Evolutionary conservation across 2,888 invertebrate species (phyloP).

Genomic region (Noctua pronuba): DNA sequence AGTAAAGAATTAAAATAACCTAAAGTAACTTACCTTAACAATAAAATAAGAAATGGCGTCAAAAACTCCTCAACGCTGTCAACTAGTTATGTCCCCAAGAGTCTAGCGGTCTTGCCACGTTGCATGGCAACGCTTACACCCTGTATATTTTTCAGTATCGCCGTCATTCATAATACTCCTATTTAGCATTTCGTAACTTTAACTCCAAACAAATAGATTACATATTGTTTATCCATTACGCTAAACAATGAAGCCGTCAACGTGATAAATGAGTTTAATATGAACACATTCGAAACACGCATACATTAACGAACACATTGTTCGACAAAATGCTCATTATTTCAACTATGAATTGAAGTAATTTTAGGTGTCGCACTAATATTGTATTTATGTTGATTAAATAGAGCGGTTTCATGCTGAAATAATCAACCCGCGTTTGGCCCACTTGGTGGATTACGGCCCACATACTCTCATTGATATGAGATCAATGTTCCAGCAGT

Average conservation of each 20-base stretch:
- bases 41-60: not conserved
- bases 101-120: not conserved
- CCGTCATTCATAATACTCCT: not conserved
- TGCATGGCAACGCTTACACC: not conserved
- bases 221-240: constrained; percentile 9
- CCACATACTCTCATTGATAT: too few species aligned
- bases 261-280: constrained; percentile 4
- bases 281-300: constrained; percentile 18
- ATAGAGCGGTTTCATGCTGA: not conserved
- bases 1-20: not conserved
- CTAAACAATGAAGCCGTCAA: not conserved
- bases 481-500: not conserved
- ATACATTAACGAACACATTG: constrained; percentile 18
- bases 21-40: not conserved
- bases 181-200: not conserved
- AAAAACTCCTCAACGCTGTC: not conserved
- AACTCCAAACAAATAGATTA: constrained; percentile 6
- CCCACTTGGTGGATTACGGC: not conserved
- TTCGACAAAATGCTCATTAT: constrained; percentile 9
- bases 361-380: not conserved
- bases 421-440: not conserved
- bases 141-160: not conserved
- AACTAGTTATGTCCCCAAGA: not conserved
- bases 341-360: not conserved
- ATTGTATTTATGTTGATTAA: not conserved